Base-by-base conservation (phyloP, 92 coral and sea anemone genomes). In the Pocillopora grandis region DNA sequence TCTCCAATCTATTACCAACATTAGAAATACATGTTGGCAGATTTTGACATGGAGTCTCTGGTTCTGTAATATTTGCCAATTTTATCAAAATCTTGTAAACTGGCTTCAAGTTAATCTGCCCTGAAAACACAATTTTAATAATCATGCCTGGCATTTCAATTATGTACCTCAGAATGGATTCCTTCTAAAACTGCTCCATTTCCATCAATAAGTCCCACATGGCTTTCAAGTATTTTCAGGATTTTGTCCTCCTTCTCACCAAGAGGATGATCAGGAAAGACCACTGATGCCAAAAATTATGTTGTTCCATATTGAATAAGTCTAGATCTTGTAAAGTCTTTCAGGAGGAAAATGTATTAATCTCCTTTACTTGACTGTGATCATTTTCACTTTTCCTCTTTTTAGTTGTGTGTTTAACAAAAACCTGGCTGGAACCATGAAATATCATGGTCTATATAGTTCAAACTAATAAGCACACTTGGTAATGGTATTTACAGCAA, bases 111-210 rank as follows among this genome's bases (percentile, higher is more conserved):
- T 16, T 37, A 10, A 31, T 18, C 23, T 37, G 21, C 2, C 1
- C 56, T 15, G 10, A 76, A 49, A 0, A 76, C 19, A n/a, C 18
- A 57, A 36, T 49, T 18, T 42, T 31, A n/a, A 57, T n/a, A n/a
- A 14, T 20, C 20, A n/a, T 12, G 9, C 37, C 37, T 2, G 11
- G 33, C 21, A n/a, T 66, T 66, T 66, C 12, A 5, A 7, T 37
- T 8, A 48, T 31, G 23, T 70, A 88, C 89, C 92, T 85, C 92
- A 31, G 81, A 81, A 73, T 89, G 82, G 11, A 88, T 78, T 16
- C 92, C 92, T 66, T 89, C 92, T 18, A 89, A 12, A 48, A 89
- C 89, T n/a, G 92, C 92, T 12, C 92, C 92, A 49, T 31, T 64
- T 27, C 82, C 82, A 37, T 85, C 80, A 48, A 73, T 0, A 12